Base-by-base conservation (phyloP, 2,113 vertebrate species). In the Tauraco erythrolophus region DNA sequence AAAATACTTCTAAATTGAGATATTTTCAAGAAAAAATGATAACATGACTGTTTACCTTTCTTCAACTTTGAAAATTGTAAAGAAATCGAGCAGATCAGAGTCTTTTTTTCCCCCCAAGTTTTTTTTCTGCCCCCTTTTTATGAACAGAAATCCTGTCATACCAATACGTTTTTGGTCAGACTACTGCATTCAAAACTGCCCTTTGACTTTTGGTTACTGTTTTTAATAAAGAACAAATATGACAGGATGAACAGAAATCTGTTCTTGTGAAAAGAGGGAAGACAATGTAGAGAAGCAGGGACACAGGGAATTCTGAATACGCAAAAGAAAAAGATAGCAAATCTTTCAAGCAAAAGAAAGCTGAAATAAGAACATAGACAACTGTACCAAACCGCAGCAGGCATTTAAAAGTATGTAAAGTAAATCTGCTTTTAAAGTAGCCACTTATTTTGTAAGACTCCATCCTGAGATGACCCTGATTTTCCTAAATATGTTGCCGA, bases 301-400 rank as follows among this genome's bases (percentile, higher is more conserved):
- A 91, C n/a, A 33, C 35, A 50, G 41, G 21, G n/a, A 94, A 86
- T 58, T 83, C 41, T 90, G 50, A 92, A 88, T 61, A 85, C 17
- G 12, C 18, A 71, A 64, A 64, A 84, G 69, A 54, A 87, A 78
- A 66, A 71, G 23, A 84, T 7, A 84, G 30, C 17, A 41, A 76
- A 72, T 58, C 46, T 82, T 96, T 77, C 78, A 85, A 84, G 71
- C 56, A 92, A 58, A 30, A 65, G 57, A 80, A 84, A 93, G 68
- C 19, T 83, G 50, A 88, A 94, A 85, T 72, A 65, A 82, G 61
- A 81, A 87, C 53, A 69, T 19, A 69, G n/a, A 72, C 46, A 69
- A 71, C 37, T 48, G 30, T 68, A 88, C 48, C 45, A 85, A 93
- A 88, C 51, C 35, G 50, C 58, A 96, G 62, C 28, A 86, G 54